These are phyloP conservation scores for Theonella swinhoei DNA, from an alignment of 37 sponge, comb jelly and placozoan species.

Conservation along the genomic window DNA sequence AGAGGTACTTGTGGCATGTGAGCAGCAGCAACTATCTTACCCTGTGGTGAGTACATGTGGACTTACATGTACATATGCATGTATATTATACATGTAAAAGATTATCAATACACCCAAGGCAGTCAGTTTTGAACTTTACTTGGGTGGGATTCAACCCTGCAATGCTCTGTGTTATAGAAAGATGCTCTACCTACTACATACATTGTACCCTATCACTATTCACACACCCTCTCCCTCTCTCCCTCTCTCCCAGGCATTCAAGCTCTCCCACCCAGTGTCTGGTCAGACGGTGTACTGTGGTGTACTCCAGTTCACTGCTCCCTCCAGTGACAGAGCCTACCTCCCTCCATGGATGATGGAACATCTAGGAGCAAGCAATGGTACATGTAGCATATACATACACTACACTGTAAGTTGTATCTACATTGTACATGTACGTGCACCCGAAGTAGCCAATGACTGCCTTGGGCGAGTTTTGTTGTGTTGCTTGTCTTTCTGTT, in stretches of 20 bases:
- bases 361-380: constrained; percentile 47
- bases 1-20: constrained; percentile 61
- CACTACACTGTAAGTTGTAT: no score
- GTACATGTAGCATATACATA: neutral
- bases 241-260: constrained; percentile 41
- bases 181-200: no score
- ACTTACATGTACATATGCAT: no score
- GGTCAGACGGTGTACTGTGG: constrained; percentile 49
- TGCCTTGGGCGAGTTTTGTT: no score
- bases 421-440: no score
- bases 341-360: constrained; percentile 80
- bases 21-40: constrained; percentile 63
- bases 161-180: no score
- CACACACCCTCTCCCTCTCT: neutral
- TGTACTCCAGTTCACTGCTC: constrained; percentile 68
- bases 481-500: neutral
- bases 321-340: constrained; percentile 38
- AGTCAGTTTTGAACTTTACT: no score
- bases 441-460: no score
- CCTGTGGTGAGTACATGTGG: constrained; percentile 37
- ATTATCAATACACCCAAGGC: no score
- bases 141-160: no score
- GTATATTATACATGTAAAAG: no score
- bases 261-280: constrained; percentile 27
- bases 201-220: no score